Percentiles rank a stretch among this genome's conserved stretches.
phyloP scores from a whole-genome alignment of 2,113 vertebrate genomes.

The Coptodon bakossiorum region DNA sequence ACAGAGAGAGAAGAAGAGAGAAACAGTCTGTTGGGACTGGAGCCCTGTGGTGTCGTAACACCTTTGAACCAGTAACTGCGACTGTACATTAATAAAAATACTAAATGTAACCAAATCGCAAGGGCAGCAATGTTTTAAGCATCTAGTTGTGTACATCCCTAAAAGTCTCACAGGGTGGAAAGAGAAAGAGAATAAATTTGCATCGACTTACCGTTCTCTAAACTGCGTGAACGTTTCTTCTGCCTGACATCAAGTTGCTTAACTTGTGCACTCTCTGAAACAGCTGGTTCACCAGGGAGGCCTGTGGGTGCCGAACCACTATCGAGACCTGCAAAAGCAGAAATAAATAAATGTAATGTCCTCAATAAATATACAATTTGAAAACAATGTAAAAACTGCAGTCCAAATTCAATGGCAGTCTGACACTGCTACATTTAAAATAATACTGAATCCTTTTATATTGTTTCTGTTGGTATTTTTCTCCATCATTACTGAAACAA shows the following conservation, averaged over 20 bases:
- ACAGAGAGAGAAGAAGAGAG: not conserved
- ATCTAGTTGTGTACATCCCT: not conserved
- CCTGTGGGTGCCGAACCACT: constrained; percentile 77
- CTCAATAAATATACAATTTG: not conserved
- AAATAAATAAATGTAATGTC: not conserved
- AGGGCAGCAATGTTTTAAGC: not conserved
- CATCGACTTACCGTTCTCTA: constrained; percentile 8
- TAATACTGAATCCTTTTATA: not conserved
- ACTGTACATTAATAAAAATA: not conserved
- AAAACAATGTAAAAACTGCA: not conserved
- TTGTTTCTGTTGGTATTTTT: not conserved
- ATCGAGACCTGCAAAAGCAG: constrained; percentile 71
- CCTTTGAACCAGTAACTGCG: not conserved
- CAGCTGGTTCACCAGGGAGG: constrained; percentile 69
- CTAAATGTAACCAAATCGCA: not conserved
- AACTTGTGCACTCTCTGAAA: not conserved
- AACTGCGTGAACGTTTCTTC: constrained; percentile 75
- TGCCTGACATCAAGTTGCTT: constrained; percentile 69
- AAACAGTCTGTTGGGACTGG: not conserved
- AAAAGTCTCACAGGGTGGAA: not conserved
- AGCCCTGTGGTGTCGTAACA: not conserved
- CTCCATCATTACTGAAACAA: not conserved
- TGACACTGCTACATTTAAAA: not conserved
- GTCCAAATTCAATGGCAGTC: not conserved
- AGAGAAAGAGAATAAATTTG: not conserved